These are phyloP conservation scores for Eumacrocentrus americanus DNA, from an alignment of 2,888 invertebrate species.

Conservation along the genomic window DNA sequence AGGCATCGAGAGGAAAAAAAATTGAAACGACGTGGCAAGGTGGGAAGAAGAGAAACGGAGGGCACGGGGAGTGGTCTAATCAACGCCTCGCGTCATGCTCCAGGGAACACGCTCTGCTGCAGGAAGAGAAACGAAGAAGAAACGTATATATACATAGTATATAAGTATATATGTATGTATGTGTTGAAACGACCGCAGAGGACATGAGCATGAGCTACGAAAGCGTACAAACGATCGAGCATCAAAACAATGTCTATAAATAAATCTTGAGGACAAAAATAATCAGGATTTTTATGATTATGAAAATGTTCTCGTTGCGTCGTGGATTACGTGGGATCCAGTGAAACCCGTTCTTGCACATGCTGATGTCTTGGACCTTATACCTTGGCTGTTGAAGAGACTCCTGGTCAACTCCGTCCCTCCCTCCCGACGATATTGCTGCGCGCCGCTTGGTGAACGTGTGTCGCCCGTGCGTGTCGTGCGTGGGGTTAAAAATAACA, in stretches of 20 bases:
- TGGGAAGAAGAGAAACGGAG: slow-evolving; percentile 34
- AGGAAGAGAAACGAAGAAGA: slow-evolving; percentile 33
- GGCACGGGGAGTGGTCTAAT: slow-evolving; percentile 52
- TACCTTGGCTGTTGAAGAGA: slow-evolving; percentile 27
- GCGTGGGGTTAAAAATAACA: slow-evolving; percentile 56
- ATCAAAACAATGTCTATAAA: neutral
- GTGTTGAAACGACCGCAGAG: slow-evolving; percentile 28
- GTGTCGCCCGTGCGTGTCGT: slow-evolving; percentile 40
- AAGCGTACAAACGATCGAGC: slow-evolving; percentile 10
- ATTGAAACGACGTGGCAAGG: slow-evolving; percentile 33
- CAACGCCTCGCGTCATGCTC: slow-evolving; percentile 60
- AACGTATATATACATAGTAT: slow-evolving; percentile 26
- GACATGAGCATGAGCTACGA: neutral
- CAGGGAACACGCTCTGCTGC: slow-evolving; percentile 48
- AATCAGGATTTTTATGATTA: neutral
- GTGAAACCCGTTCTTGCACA: slow-evolving; percentile 45
- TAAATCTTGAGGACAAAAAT: neutral
- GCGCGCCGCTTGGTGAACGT: slow-evolving; percentile 7
- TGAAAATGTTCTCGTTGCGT: slow-evolving; percentile 11
- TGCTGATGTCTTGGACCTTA: slow-evolving; percentile 34
- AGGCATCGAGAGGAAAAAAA: slow-evolving; percentile 46
- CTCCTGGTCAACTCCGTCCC: slow-evolving; percentile 16
- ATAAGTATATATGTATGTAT: too few relatives aligned
- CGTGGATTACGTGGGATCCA: slow-evolving; percentile 42
- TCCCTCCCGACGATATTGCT: neutral